These are phyloP conservation scores for Plodia interpunctella DNA, from an alignment of 1,140 invertebrate species.

Conservation along the genomic window DNA sequence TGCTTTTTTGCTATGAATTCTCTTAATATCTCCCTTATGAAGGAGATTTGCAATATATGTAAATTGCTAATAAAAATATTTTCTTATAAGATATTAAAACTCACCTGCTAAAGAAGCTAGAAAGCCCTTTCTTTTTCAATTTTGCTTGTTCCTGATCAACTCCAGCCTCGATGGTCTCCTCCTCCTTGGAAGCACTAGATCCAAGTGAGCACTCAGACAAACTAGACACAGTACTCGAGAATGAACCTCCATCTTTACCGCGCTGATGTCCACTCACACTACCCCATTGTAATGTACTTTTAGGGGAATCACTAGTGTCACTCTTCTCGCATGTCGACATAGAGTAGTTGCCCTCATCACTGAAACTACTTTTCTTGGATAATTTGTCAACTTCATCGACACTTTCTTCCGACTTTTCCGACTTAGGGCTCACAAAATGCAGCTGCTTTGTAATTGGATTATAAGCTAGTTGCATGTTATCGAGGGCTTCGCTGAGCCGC, in stretches of 20 bases:
- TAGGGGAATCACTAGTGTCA: slow-evolving; percentile 71
- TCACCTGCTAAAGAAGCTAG: slow-evolving; percentile 74
- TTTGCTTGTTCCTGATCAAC: slow-evolving; percentile 50
- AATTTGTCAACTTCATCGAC: slow-evolving; percentile 61
- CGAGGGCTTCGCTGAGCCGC: slow-evolving; percentile 70
- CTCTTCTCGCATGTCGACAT: slow-evolving; percentile 74
- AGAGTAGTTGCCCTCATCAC: slow-evolving; percentile 74
- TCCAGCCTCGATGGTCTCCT: slow-evolving; percentile 39
- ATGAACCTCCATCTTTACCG: slow-evolving; percentile 70
- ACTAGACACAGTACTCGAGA: slow-evolving; percentile 74
- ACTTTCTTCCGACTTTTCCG: slow-evolving; percentile 50
- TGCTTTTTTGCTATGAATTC: no score
- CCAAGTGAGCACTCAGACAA: slow-evolving; percentile 70
- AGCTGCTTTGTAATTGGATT: slow-evolving; percentile 76
- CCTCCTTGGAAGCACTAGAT: slow-evolving; percentile 62
- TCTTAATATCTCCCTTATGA: no score
- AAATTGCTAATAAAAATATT: no score
- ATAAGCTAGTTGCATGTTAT: slow-evolving; percentile 74
- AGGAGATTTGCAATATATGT: no score
- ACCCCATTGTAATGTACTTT: slow-evolving; percentile 70
- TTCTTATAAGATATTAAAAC: slow-evolving; percentile 22
- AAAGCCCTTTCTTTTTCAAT: slow-evolving; percentile 72
- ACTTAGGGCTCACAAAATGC: slow-evolving; percentile 72
- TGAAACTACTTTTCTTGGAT: slow-evolving; percentile 71
- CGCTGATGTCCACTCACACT: slow-evolving; percentile 72